These are phyloP conservation scores for Mythimna pallens DNA, from an alignment of 2,888 invertebrate species.

Conservation along the genomic window DNA sequence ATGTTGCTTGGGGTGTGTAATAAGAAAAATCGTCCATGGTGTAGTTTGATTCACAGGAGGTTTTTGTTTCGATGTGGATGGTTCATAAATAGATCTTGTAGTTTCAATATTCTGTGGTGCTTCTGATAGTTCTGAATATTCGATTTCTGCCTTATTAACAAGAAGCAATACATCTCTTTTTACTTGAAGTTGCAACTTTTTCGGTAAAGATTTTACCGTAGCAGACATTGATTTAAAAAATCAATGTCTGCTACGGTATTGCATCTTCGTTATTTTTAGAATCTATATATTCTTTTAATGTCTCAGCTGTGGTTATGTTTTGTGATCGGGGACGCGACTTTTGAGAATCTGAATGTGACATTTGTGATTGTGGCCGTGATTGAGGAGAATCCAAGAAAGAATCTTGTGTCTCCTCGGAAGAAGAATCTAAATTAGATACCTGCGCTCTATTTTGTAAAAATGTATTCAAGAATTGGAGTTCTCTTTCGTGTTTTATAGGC, in stretches of 20 bases:
- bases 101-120: slow-evolving; percentile 55
- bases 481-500: slow-evolving; percentile 37
- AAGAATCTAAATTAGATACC: slow-evolving; percentile 58
- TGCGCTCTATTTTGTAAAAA: slow-evolving; percentile 57
- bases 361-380: slow-evolving; percentile 53
- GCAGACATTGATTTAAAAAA: no score
- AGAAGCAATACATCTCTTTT: slow-evolving; percentile 55
- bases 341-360: slow-evolving; percentile 54
- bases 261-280: no score
- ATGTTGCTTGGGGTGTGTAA: slow-evolving; percentile 59
- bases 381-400: slow-evolving; percentile 52
- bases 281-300: slow-evolving; percentile 53
- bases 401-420: slow-evolving; percentile 59
- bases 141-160: slow-evolving; percentile 57
- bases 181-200: slow-evolving; percentile 52
- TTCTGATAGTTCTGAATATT: slow-evolving; percentile 55
- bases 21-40: slow-evolving; percentile 60
- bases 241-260: no score
- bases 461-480: slow-evolving; percentile 54
- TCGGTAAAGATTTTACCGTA: slow-evolving; percentile 48
- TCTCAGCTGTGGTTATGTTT: slow-evolving; percentile 56
- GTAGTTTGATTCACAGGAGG: slow-evolving; percentile 57
- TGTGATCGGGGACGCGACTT: slow-evolving; percentile 53
- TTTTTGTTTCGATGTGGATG: slow-evolving; percentile 57
- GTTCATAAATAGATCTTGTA: slow-evolving; percentile 55